Base-by-base conservation (phyloP, 2,113 vertebrate species). In the Syngnathus floridae region DNA sequence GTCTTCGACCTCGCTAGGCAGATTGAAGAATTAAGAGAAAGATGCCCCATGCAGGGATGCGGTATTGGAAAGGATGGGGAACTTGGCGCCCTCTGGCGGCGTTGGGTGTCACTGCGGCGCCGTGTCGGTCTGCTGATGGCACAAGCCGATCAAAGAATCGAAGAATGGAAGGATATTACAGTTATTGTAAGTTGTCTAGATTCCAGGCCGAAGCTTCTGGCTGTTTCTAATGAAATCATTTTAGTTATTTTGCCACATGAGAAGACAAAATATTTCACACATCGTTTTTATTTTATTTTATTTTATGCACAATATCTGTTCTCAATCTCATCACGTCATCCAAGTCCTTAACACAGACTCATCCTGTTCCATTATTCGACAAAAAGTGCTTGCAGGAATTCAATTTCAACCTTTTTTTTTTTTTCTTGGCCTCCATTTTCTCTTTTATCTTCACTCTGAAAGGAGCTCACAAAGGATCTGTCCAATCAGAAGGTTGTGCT, bases 111-210 rank as follows among this genome's bases (percentile, higher is more conserved):
- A 22, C 66, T 94, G 66, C 87, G 92, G 1, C 85, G 89, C 6
- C 62, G 79, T 0, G 82, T 92, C 0, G 84, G 88, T 60, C 85
- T 88, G 4, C 89, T 93, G 81, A 86, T 91, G 80, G 81, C 87
- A 2, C 91, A 82, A 75, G 87, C 84, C n/a, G 89, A 91, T 19
- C 91, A 92, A 4, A 89, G 89, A 69, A 92, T 85, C 37, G 90
- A 91, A 38, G 92, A 93, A 37, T 98, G 94, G 94, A 95, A 90
- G 57, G 88, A 92, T 72, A 80, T 95, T 63, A 87, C 40, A 4
- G 87, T 91, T 73, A 92, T 90, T 75, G 95, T 98, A 78, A 93
- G 93, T 36, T 95, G 6, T 90, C 93, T 67, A 87, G 87, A 66
- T 89, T 95, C 64, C 93, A 94, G 77, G 89, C 91, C 54, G 92